Evolutionary conservation across 2,888 invertebrate species (phyloP), one percentile per base, ranked within the genome.

Genomic region (Plagodis dolabraria): DNA sequence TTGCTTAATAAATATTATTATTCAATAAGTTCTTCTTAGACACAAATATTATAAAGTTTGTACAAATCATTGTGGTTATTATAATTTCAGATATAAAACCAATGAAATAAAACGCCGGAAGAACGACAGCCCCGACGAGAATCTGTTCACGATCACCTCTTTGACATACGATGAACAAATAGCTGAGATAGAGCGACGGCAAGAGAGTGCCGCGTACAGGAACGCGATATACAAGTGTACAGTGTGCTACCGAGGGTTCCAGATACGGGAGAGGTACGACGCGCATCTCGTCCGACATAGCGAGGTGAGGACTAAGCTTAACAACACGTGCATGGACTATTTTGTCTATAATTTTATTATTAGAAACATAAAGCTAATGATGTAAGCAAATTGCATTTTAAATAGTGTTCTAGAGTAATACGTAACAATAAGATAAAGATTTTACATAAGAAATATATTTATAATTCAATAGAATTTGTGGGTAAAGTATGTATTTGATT

Each of bases 131-230:
- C 69, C 87, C 0, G 89, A 90, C 64, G 89, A 89, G 8, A 77
- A 81, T 0, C 68, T 91, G 0, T 91, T 91, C 67, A 87, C 83
- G 0, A 80, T 91, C 0, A 79, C 79, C 0, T 65, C 80, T 0
- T 56, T 90, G 0, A 80, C 86, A 0, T 87, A 89, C 61, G 90
- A 90, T 6, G 85, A 91, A 5, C 91, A 91, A 22, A 83, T 87
- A 9, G 83, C 82, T 0, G 91, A 91, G 53, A 80, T 91, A 0
- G 60, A 77, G 10, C 81, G 83, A 8, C 44, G 91, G 0, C 85
- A 86, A 11, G 86, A 87, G 0, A 72, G 68, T 5, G 82, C 86
- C 0, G 76, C 81, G 0, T 89, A 71, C 64, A 87, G 87, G 33
- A 64, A 67, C 12, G 83, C 91, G 0, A 76, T 80, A 0, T 89